Base-by-base conservation (phyloP, 2,888 invertebrate genomes). In the Carpatolechia fugitivella region DNA sequence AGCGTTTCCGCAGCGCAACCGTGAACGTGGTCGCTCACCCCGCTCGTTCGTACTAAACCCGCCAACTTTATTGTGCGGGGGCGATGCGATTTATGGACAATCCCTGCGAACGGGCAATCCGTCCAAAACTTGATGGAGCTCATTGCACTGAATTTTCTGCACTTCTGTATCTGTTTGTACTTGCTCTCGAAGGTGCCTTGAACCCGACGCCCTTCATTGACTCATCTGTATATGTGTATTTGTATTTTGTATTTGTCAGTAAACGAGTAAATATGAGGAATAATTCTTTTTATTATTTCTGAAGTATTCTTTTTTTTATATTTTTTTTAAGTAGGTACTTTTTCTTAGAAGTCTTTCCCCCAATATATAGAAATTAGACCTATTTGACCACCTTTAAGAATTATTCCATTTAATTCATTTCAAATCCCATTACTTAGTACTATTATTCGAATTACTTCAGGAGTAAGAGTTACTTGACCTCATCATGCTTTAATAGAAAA, bases 271-370 rank as follows among this genome's bases (percentile, higher is more conserved):
- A n/a, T n/a, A 57, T 92, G 92, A 90, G 94, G 94, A 65, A 94
- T 94, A 92, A 92, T 94, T 75, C 76, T 94, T 85, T 94, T 94
- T 91, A 94, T 94, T 92, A 76, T 92, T 5, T 94, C 94, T 48
- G 94, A 94, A 92, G 78, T 94, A 62, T 87, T 92, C 69, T 92
- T 93, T 70, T 92, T 92, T 70, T 64, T 91, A 60, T 89, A 91
- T 1, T 92, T 92, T 78, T 92, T 92, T 78, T 92, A 91, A 80
- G 10, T 46, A 36, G 31, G 87, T 90, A 33, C 91, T 92, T 76
- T 46, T 48, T 33, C 16, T 14, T 48, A 31, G 48, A 48, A 48
- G 30, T 24, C 24, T 24, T 24, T 24, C 24, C 24, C 84, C 82
- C 13, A 82, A n/a, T n/a, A 82, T 70, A 78, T 83, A 73, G 82